These are phyloP conservation scores for Malacoraja senta DNA, from an alignment of 2,797 vertebrate genomes.

Conservation along the genomic window DNA sequence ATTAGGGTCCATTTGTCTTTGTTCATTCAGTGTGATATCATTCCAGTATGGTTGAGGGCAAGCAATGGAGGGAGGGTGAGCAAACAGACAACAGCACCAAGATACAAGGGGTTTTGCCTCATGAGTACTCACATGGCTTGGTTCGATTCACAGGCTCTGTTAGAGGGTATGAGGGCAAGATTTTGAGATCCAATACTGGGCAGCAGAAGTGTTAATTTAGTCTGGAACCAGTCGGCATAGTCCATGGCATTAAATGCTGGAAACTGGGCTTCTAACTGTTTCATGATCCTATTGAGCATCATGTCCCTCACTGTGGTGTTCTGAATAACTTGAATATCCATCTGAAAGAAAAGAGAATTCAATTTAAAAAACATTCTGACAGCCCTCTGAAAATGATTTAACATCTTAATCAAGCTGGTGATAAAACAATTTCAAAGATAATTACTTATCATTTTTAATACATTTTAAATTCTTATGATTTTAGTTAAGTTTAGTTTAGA, in stretches of 20 bases:
- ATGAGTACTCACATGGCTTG: not conserved
- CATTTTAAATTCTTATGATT: not conserved
- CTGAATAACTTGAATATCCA: not conserved
- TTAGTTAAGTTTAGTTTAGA: too few species aligned
- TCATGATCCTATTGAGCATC: not conserved
- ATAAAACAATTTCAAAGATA: not conserved
- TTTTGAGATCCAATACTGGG: not conserved
- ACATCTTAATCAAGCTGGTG: not conserved
- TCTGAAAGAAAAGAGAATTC: not conserved
- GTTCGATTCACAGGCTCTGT: constrained; percentile 9
- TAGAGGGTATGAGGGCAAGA: not conserved
- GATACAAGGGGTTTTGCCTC: too few species aligned
- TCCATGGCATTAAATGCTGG: not conserved
- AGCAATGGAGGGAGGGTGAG: too few species aligned
- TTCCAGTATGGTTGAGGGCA: not conserved
- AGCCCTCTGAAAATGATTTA: not conserved
- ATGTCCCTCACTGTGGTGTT: not conserved
- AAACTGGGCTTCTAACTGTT: not conserved
- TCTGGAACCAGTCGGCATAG: constrained; percentile 43
- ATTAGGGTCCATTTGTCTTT: not conserved
- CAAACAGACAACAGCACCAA: too few species aligned
- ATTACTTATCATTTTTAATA: not conserved
- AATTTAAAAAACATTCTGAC: not conserved
- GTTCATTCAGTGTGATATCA: not conserved
- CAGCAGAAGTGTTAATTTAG: constrained; percentile 40